These are phyloP conservation scores for Mythimna ferrago DNA, from an alignment of 2,888 invertebrate genomes.

Conservation along the genomic window DNA sequence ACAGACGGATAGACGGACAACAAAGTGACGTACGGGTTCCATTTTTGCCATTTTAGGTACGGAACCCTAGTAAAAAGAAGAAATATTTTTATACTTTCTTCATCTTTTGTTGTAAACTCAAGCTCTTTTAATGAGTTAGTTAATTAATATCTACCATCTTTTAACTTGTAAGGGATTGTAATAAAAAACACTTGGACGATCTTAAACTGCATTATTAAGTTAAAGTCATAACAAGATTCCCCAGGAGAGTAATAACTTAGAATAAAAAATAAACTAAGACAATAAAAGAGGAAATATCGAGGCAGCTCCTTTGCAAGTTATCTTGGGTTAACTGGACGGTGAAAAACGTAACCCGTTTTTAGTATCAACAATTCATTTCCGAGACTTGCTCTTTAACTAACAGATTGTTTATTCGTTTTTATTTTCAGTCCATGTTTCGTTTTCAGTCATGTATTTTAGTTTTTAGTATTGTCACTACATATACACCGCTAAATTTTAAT, in stretches of 20 bases:
- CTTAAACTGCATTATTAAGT: constrained; percentile 46
- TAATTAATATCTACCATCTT: constrained; percentile 12
- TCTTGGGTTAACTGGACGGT: constrained; percentile 6
- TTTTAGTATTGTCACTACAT: too few relatives aligned
- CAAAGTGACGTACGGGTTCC: too few relatives aligned
- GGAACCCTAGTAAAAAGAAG: not conserved
- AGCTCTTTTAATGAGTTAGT: constrained; percentile 12
- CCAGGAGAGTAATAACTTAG: constrained; percentile 42
- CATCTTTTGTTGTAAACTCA: constrained; percentile 8
- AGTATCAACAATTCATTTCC: constrained; percentile 36
- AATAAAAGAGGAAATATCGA: constrained; percentile 57
- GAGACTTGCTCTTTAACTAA: constrained; percentile 6
- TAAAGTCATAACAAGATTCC: constrained; percentile 42
- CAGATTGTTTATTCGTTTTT: constrained; percentile 13
- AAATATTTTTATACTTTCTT: not conserved
- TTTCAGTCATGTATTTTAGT: too few relatives aligned
- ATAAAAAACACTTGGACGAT: constrained; percentile 17
- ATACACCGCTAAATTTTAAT: too few relatives aligned
- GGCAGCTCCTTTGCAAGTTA: constrained; percentile 39
- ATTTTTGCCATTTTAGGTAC: too few relatives aligned
- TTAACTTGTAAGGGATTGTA: not conserved
- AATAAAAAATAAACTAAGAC: constrained; percentile 55
- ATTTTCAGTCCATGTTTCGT: not conserved
- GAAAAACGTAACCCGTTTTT: constrained; percentile 25
- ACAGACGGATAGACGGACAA: too few relatives aligned